Base-by-base conservation (phyloP, 2,888 invertebrate species). In the Leptogaster cylindrica region DNA sequence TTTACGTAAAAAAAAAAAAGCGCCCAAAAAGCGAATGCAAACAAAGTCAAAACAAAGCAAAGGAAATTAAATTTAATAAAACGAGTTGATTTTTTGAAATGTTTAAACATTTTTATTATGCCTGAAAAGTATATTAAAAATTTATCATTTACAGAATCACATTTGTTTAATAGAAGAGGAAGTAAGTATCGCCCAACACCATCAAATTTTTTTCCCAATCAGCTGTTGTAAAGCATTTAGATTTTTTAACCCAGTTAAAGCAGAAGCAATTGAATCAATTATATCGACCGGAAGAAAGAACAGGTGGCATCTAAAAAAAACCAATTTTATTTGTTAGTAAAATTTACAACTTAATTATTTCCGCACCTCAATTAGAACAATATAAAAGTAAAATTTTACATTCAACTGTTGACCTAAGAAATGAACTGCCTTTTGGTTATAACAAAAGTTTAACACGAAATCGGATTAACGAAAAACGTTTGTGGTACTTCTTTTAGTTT, bases 231-330 rank as follows among this genome's bases (percentile, higher is more conserved):
- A n/a, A n/a, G n/a, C n/a, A n/a, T n/a, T n/a, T n/a, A n/a, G n/a
- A n/a, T n/a, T n/a, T n/a, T n/a, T n/a, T n/a, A n/a, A n/a, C n/a
- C n/a, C n/a, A n/a, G n/a, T n/a, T n/a, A n/a, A n/a, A n/a, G n/a
- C n/a, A n/a, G n/a, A n/a, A n/a, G n/a, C n/a, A n/a, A n/a, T n/a
- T n/a, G n/a, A n/a, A n/a, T n/a, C n/a, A n/a, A n/a, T n/a, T n/a
- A n/a, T n/a, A n/a, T n/a, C n/a, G n/a, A n/a, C 16, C 36, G 12
- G 36, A 36, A 36, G 55, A 39, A 12, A 52, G n/a, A 12, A 55
- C 55, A 10, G 55, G 55, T 36, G 25, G 6, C 55, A 55, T 55
- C 55, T 55, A 55, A 55, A 55, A 39, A 55, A 55, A 39, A 55
- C 55, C 36, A 55, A 39, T 18, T 55, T 55, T 36, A 36, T 39